Base-by-base conservation (phyloP, 2,888 invertebrate genomes). In the Pedicia rivosa region DNA sequence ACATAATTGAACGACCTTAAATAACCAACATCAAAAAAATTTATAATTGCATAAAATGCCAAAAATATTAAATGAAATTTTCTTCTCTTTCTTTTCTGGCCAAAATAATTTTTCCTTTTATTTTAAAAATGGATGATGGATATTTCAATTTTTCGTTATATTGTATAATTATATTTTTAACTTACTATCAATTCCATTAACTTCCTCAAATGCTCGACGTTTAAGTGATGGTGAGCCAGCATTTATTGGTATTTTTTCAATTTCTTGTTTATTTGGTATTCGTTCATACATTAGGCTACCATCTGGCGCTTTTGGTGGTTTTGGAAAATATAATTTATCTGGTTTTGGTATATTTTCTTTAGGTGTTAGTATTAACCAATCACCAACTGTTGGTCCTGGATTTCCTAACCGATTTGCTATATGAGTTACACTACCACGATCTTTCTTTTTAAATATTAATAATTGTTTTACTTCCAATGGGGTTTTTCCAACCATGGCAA, bases 281-380 rank as follows among this genome's bases (percentile, higher is more conserved):
- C 83, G 73, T 56, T 88, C 88, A 59, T 88, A 88, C 47, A 88
- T 57, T 45, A 90, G 66, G 61, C 86, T 86, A 49, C 88, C 90
- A 59, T 90, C 83, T 67, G 63, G 79, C 41, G 81, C 88, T 62
- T 86, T 87, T 33, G 88, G 88, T 45, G 90, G 90, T 61, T 84
- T 82, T 37, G 90, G 90, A 64, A 86, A 91, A 51, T 81, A 82
- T 47, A 82, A 74, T 54, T 78, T 74, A 47, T 74, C 74, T 25
- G 86, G 84, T 62, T 72, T 71, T 44, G 88, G 88, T 64, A 87
- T 71, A 63, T 75, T 71, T 44, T 62, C 62, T 52, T 59, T 61
- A 36, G 60, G 59, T 43, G 62, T 62, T 24, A 62, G 49, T 39
- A 60, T 50, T 28, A 62, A 45, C 62, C 62, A 62, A 46, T 66